phyloP scores from a whole-genome alignment of 2,797 vertebrate species.

The Sciaenops ocellatus region DNA sequence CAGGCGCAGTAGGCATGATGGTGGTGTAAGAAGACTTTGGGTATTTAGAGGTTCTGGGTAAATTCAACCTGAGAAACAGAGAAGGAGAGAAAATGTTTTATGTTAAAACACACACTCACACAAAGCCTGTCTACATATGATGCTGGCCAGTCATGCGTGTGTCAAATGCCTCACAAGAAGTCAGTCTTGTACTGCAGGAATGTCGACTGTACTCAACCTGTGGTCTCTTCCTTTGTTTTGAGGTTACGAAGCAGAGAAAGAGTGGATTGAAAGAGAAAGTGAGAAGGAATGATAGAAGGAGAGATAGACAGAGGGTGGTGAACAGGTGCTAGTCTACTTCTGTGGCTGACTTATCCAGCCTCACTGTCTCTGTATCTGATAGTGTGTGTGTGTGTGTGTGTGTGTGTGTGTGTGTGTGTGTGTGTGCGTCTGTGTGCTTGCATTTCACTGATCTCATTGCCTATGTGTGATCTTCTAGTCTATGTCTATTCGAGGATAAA shows the following conservation, averaged over 20 bases:
- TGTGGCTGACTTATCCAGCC: background rate
- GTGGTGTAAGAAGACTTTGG: constrained; percentile 39
- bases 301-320: constrained; percentile 24
- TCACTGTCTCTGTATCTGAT: constrained; percentile 6
- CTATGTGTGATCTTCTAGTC: background rate
- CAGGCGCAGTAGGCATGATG: constrained; percentile 44
- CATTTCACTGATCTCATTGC: background rate
- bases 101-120: background rate
- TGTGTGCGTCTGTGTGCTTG: background rate
- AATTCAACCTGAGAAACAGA: constrained; percentile 63
- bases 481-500: background rate
- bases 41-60: constrained; percentile 54
- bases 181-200: constrained; percentile 48
- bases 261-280: constrained; percentile 27
- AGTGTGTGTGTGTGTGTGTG: background rate
- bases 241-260: constrained; percentile 1
- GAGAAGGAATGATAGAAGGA: constrained; percentile 39
- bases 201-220: constrained; percentile 1
- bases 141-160: background rate
- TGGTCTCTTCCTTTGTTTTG: background rate
- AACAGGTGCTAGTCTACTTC: constrained; percentile 5
- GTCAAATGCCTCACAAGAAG: constrained; percentile 41
- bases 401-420: constrained; percentile 4
- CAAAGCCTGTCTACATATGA: constrained; percentile 14
- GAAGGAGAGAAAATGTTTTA: constrained; percentile 32